phyloP scores from a whole-genome alignment of 2,888 invertebrate species.

The Stenotaenia linearis region DNA sequence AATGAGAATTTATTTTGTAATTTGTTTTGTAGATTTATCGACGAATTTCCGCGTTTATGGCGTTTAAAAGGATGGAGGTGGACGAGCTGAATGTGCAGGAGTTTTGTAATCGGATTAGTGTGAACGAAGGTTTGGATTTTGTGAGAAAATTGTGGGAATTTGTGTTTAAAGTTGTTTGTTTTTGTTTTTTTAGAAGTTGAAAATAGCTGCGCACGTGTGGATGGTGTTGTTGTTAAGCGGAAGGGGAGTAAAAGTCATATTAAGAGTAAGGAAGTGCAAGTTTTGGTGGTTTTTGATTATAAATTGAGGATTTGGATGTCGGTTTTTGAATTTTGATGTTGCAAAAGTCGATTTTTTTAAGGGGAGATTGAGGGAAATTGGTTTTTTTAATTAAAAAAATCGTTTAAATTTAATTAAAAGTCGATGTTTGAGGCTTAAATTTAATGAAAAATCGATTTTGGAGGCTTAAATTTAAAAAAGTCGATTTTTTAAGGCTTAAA shows the following conservation, averaged over 20 bases:
- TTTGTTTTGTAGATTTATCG: constrained; percentile 41
- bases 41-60: constrained; percentile 44
- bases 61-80: constrained; percentile 43
- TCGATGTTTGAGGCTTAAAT: too few relatives aligned
- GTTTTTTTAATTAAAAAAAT: too few relatives aligned
- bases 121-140: constrained; percentile 34
- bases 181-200: not conserved
- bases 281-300: too few relatives aligned
- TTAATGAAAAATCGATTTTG: too few relatives aligned
- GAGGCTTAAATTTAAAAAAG: too few relatives aligned
- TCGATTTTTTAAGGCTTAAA: too few relatives aligned
- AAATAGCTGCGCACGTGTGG: constrained; percentile 43
- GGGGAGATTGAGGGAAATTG: too few relatives aligned
- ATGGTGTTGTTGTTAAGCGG: constrained; percentile 44
- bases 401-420: too few relatives aligned
- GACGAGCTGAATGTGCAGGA: constrained; percentile 45
- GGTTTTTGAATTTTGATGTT: too few relatives aligned
- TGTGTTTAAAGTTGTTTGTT: too few relatives aligned
- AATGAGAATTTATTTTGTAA: not conserved
- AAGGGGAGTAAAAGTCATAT: constrained; percentile 44
- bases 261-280: constrained; percentile 44
- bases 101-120: constrained; percentile 41
- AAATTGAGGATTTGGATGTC: not conserved
- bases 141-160: too few relatives aligned
- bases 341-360: too few relatives aligned